Conservation (phyloP, 1,140 invertebrate genomes). For the Protaetia brevitarsis region DNA sequence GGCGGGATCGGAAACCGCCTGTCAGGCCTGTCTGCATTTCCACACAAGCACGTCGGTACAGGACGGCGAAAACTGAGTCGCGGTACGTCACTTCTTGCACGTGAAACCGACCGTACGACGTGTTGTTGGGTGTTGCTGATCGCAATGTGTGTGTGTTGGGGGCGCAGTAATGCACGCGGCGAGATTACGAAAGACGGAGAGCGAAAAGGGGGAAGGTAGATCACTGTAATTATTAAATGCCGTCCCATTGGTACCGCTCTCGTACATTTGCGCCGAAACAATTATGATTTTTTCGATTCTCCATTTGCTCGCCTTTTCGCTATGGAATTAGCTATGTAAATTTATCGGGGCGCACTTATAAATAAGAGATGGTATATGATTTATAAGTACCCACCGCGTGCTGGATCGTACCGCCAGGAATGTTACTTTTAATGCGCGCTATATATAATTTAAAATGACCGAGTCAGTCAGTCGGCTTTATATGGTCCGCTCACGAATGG, state of each 20-base stretch:
- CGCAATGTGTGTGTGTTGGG: too few relatives aligned
- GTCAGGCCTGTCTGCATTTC: background rate
- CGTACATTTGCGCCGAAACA: background rate
- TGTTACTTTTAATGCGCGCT: slow-evolving; percentile 13
- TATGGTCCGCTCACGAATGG: too few relatives aligned
- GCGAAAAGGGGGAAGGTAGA: background rate
- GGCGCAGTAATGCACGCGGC: too few relatives aligned
- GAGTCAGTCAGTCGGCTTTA: too few relatives aligned
- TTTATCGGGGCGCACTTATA: background rate
- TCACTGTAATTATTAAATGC: background rate
- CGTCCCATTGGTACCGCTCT: background rate
- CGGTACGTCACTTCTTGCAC: too few relatives aligned
- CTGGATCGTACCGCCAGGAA: background rate
- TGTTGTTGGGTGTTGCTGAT: too few relatives aligned
- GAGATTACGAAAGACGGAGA: background rate
- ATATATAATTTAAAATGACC: slow-evolving; percentile 3
- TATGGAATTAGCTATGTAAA: slow-evolving; percentile 12
- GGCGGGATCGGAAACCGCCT: too few relatives aligned
- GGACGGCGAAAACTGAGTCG: background rate
- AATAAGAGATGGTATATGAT: slow-evolving; percentile 7
- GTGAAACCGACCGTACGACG: too few relatives aligned
- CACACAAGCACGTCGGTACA: background rate
- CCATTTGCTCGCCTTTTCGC: background rate
- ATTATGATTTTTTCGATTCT: slow-evolving; percentile 2
- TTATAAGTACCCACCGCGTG: background rate